Evolutionary conservation across 2,113 vertebrate genomes (phyloP).

Genomic region (Illadopsis cleaveri): DNA sequence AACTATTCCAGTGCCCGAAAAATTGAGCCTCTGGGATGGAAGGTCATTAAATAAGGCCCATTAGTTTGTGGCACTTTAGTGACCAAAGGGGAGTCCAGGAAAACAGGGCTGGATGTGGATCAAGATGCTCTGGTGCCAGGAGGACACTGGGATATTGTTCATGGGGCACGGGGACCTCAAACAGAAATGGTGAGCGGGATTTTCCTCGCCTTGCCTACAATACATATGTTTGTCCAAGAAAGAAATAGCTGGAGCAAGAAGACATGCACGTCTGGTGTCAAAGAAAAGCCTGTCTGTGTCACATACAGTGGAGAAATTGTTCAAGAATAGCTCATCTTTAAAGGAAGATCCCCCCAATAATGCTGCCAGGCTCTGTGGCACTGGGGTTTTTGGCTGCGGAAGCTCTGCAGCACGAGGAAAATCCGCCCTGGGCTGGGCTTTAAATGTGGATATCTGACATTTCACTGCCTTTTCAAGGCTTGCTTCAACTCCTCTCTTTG

Average conservation of each 20-base stretch:
- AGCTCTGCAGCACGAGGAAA: constrained; percentile 36
- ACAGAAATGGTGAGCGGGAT: constrained; percentile 73
- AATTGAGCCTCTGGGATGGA: constrained; percentile 42
- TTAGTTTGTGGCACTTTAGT: constrained; percentile 51
- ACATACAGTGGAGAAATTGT: constrained; percentile 73
- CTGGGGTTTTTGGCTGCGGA: not conserved
- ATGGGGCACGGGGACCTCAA: constrained; percentile 66
- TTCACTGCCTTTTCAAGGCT: not conserved
- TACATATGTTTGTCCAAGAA: constrained; percentile 83
- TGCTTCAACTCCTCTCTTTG: not conserved
- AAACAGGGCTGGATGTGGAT: constrained; percentile 50
- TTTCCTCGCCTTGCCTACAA: constrained; percentile 79
- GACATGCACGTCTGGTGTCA: constrained; percentile 73
- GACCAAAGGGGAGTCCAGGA: constrained; percentile 65
- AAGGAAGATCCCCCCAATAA: constrained; percentile 55
- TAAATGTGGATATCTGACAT: constrained; percentile 2
- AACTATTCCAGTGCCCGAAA: constrained; percentile 9
- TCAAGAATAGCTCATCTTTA: constrained; percentile 66
- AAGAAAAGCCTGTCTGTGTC: constrained; percentile 78
- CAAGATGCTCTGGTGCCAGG: constrained; percentile 30
- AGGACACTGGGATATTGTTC: constrained; percentile 76
- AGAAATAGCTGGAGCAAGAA: constrained; percentile 77
- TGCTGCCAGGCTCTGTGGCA: constrained; percentile 56
- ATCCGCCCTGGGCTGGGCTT: not conserved
- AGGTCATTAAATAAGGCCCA: constrained; percentile 42